Base-by-base conservation (phyloP, 1,140 invertebrate genomes). In the Monochamus saltuarius region DNA sequence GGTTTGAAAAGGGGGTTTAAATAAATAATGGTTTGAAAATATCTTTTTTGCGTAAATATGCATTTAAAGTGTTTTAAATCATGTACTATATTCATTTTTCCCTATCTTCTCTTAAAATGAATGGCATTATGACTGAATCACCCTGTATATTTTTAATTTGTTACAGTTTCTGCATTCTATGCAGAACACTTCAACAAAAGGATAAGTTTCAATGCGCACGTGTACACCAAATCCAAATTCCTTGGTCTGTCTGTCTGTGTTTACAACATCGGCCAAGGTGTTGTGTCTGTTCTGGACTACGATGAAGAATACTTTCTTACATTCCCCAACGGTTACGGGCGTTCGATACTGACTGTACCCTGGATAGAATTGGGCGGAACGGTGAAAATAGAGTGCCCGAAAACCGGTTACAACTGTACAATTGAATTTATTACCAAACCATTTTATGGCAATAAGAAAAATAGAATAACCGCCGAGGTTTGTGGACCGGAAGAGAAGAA, bases 201-300 rank as follows among this genome's bases (percentile, higher is more conserved):
- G 61, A 94, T 98, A 50, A 89, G 88, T 74, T 94, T 98, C 77
- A 89, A 91, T 71, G 94, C 94, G 6, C 94, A 94, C 72, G 94
- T 98, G 45, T 98, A 94, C 89, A 98, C 96, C 13, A 98, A 98
- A 79, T 97, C 95, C 63, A 97, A 97, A 80, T 98, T 98, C 79
- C 84, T 98, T 36, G 96, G 97, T 0, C 82, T 99, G 37, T 97
- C 94, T 13, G 93, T 99, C 67, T 95, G 91, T 7, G 91, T 94
- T 1, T 90, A 93, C 66, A 92, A 94, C 74, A 89, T 94, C 34
- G 91, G 91, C 4, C 85, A 88, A 65, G 91, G 94, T 1, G 83
- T 85, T 47, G 88, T 98, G 6, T 39, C 62, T 13, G 79, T 98
- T 2, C 76, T 95, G 45, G 87, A 95, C 56, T 82, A 88, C 64